Conservation (phyloP, 2,113 vertebrate species). For the Columba janthina region DNA sequence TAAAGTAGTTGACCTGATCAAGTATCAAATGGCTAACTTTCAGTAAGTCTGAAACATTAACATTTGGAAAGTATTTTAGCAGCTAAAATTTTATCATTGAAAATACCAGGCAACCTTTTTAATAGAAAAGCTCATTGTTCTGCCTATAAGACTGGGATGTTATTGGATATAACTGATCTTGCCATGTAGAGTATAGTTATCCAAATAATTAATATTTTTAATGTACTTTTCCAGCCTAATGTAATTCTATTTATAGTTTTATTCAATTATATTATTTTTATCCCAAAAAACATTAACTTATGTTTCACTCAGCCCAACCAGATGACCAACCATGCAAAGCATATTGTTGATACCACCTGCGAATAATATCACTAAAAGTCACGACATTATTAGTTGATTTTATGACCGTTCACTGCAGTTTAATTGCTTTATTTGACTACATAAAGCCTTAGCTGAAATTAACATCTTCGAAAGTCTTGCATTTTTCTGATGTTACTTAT, state of each 20-base stretch:
- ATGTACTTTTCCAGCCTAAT: background rate
- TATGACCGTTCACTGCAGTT: background rate
- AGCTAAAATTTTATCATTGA: background rate
- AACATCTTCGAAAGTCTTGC: background rate
- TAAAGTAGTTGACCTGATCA: background rate
- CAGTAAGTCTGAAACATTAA: background rate
- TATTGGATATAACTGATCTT: background rate
- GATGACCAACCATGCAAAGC: background rate
- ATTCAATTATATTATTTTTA: background rate
- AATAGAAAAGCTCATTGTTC: background rate
- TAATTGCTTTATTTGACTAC: conserved; percentile 37
- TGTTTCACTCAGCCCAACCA: background rate
- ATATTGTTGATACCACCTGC: background rate
- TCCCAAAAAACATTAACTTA: background rate
- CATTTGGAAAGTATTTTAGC: background rate
- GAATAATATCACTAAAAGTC: conserved; percentile 14
- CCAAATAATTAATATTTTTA: background rate
- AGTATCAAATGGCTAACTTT: background rate
- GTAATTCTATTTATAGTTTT: background rate
- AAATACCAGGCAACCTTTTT: background rate
- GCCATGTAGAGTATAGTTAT: background rate
- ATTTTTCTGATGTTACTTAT: background rate
- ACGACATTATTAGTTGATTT: background rate
- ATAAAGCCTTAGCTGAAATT: conserved; percentile 11
- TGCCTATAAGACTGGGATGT: background rate